These are phyloP conservation scores for Drosophila varians DNA, from an alignment of 1,140 invertebrate genomes.

Conservation along the genomic window DNA sequence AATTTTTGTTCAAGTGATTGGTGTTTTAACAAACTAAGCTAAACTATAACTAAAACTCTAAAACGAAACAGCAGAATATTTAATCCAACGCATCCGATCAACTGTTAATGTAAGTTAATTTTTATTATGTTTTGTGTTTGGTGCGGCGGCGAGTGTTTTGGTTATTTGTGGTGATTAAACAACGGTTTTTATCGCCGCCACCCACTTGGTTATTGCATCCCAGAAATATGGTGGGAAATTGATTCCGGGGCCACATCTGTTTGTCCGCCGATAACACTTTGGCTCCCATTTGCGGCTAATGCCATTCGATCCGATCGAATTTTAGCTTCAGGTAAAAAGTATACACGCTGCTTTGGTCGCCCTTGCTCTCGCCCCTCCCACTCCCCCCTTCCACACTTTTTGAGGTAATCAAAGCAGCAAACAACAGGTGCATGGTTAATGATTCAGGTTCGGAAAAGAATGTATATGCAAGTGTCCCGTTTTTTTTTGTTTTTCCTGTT, in stretches of 20 bases:
- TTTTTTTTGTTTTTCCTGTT: background rate
- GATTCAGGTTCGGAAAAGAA: background rate
- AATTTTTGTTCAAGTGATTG: slow-evolving; percentile 12
- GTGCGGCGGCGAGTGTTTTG: background rate
- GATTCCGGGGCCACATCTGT: slow-evolving; percentile 58
- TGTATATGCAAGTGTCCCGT: background rate
- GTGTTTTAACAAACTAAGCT: background rate
- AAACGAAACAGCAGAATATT: background rate
- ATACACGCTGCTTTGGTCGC: too few relatives aligned
- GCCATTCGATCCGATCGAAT: slow-evolving; percentile 9
- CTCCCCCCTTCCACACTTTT: background rate
- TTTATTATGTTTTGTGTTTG: background rate
- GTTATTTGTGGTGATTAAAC: background rate
- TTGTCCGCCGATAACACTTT: slow-evolving; percentile 30
- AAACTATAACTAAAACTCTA: background rate
- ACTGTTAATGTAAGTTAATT: slow-evolving; percentile 22
- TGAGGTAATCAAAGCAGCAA: background rate
- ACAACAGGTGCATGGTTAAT: slow-evolving; percentile 19
- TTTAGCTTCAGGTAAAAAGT: too few relatives aligned
- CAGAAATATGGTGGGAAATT: slow-evolving; percentile 55
- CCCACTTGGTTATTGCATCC: background rate
- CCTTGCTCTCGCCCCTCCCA: too few relatives aligned
- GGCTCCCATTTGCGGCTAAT: background rate
- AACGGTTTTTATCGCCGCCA: background rate
- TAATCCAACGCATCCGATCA: background rate